phyloP scores from a whole-genome alignment of 2,888 invertebrate genomes.

The Meta bourneti region DNA sequence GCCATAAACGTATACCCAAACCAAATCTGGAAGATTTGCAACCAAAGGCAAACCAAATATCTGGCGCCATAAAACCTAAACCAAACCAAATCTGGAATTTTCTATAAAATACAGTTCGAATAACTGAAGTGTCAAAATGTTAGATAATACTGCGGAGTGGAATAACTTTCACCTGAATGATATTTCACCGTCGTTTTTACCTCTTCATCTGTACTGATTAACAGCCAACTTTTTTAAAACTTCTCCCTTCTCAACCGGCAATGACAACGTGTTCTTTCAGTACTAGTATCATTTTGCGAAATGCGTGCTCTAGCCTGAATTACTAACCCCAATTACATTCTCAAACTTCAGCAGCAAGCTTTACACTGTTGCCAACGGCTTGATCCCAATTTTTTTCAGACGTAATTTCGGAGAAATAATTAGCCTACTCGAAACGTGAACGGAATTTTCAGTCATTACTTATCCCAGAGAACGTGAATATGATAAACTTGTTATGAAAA shows the following conservation, averaged over 20 bases:
- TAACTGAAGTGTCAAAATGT: too few relatives aligned
- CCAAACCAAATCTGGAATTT: too few relatives aligned
- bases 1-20: too few relatives aligned
- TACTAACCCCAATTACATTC: constrained; percentile 60
- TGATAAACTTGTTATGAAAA: neutral
- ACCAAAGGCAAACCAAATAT: too few relatives aligned
- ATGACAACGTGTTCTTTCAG: constrained; percentile 16
- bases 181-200: neutral
- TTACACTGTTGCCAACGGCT: constrained; percentile 59
- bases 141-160: neutral
- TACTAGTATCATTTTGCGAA: constrained; percentile 42
- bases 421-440: constrained; percentile 41
- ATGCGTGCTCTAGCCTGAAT: constrained; percentile 55
- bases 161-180: neutral
- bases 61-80: too few relatives aligned
- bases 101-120: too few relatives aligned
- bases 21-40: too few relatives aligned
- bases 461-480: neutral
- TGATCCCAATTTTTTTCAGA: constrained; percentile 56
- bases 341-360: neutral
- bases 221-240: constrained; percentile 3
- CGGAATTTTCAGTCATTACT: constrained; percentile 13
- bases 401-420: constrained; percentile 45
- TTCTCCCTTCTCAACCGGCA: neutral
- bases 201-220: constrained; percentile 28